Conservation (phyloP, 2,797 vertebrate species). For the Melopsittacus undulatus region DNA sequence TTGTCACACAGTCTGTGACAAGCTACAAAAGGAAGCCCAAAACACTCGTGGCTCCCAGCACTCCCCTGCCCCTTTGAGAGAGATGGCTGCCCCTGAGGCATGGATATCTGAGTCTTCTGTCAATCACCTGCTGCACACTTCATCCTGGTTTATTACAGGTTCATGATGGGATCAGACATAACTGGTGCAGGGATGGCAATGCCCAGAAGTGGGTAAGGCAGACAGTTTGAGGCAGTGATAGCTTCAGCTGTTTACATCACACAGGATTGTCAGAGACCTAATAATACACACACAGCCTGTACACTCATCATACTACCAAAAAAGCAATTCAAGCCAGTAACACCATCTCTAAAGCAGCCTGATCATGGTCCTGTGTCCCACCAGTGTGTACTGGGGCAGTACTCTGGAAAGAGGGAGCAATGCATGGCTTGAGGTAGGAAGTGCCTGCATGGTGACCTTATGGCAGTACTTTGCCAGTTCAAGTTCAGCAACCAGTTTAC, state of each 20-base stretch:
- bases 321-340: background rate
- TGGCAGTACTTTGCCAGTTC: background rate
- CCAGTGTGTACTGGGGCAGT: background rate
- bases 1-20: background rate
- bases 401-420: background rate
- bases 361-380: background rate
- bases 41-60: background rate
- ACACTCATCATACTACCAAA: background rate
- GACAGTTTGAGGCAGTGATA: background rate
- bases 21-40: background rate
- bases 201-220: background rate
- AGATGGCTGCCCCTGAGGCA: background rate
- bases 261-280: background rate
- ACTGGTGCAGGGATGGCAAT: background rate
- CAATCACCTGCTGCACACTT: background rate
- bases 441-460: background rate
- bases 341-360: background rate
- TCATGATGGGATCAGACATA: background rate
- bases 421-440: background rate
- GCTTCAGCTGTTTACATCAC: background rate
- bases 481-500: background rate
- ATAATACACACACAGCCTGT: background rate
- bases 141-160: background rate
- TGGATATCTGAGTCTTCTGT: background rate
- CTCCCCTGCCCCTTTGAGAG: background rate